phyloP scores from a whole-genome alignment of 2,113 vertebrate species.

The Arothron firmamentum region DNA sequence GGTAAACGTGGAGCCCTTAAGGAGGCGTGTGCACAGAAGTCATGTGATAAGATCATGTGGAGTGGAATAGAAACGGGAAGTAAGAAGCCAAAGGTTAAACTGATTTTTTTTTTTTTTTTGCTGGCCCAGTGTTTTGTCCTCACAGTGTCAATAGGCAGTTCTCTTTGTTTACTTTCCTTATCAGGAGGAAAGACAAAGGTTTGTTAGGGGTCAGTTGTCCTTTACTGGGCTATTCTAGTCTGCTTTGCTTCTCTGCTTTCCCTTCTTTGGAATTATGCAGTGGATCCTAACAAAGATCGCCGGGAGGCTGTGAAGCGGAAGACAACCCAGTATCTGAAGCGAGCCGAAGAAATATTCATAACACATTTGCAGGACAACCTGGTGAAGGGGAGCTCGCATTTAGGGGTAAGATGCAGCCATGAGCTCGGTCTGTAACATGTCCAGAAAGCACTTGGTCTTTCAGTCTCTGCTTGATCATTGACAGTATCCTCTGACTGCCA shows the following conservation, averaged over 20 bases:
- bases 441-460: background rate
- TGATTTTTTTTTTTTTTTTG: constrained; percentile 9
- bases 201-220: background rate
- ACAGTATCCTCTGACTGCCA: constrained; percentile 37
- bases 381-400: constrained; percentile 65
- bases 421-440: no score
- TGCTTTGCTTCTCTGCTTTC: background rate
- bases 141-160: background rate
- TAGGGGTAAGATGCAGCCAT: constrained; percentile 68
- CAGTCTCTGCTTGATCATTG: background rate
- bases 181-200: no score
- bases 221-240: background rate
- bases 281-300: constrained; percentile 93
- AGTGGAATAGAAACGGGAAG: constrained; percentile 59
- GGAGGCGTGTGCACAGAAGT: constrained; percentile 8
- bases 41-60: constrained; percentile 39
- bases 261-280: constrained; percentile 60
- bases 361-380: constrained; percentile 89
- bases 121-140: background rate
- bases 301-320: constrained; percentile 94
- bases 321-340: constrained; percentile 91
- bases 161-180: background rate
- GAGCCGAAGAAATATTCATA: constrained; percentile 97
- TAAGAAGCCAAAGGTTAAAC: constrained; percentile 21
- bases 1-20: constrained; percentile 1